Evolutionary conservation across 2,888 invertebrate species (phyloP), one percentile per base, ranked within the genome.

Genomic region (Trissonchulus latispiculum): DNA sequence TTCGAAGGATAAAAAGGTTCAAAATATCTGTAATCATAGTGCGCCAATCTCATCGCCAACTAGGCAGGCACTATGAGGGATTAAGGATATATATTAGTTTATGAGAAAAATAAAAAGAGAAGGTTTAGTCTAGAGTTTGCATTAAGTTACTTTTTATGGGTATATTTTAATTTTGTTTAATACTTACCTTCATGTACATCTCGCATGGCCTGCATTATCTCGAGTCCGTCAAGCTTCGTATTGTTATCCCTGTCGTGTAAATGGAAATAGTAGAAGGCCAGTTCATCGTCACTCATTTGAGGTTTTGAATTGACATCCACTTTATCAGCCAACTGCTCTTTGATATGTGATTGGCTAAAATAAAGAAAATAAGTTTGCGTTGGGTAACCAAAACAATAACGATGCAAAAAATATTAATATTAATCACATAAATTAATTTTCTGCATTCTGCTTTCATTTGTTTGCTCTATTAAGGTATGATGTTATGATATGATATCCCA

Each of bases 271-370:
- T 68, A 68, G 36, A 68, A 68, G 15, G 69, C 31, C 69, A 68
- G 15, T 33, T 68, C 69, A 35, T 68, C 69, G 2, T 68, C 69
- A 33, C 35, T 35, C 28, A 68, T 23, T 3, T 32, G n/a, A 3
- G 69, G 33, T 33, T 68, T 68, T n/a, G n/a, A n/a, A 2, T n/a
- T 33, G 36, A 68, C 32, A 33, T 68, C 69, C 33, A 68, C 69
- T 36, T 23, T 32, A 8, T 68, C 69, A 3, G 36, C 69, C n/a
- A 68, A 36, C 36, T 68, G 28, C 33, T 68, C 69, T 68, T 68
- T 68, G 69, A 68, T 68, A n/a, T 68, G 69, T 2, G n/a, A n/a
- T 33, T 68, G 69, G 36, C 69, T 68, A 68, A 68, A 68, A 68
- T 23, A 23, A 32, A 31, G 36, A 68, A 15, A 48, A 48, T 48